Evolutionary conservation across 2,888 invertebrate species (phyloP), one percentile per base, ranked within the genome.

Genomic region (Amiota minor): DNA sequence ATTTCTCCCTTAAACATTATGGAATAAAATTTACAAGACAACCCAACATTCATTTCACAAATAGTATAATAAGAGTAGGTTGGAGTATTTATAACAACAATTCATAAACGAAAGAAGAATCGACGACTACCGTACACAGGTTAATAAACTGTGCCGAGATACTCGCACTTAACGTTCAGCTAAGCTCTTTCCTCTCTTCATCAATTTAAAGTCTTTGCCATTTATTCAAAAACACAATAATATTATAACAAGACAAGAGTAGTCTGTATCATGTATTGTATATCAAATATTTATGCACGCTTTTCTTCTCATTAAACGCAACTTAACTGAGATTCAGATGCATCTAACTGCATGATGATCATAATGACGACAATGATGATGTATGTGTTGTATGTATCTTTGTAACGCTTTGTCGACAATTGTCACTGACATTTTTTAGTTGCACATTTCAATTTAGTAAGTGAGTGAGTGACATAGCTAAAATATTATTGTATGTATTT

Each of bases 371-470:
- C 6, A 8, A 35, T 35, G 35, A 35, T 35, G 35, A 53, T n/a
- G 50, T n/a, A 14, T 50, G 53, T 12, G 10, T 45, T 50, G 53
- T 12, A 53, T 45, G 12, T 62, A 23, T 62, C 62, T n/a, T 23
- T 61, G 12, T 12, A 18, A 18, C 61, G 20, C 62, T 12, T 23
- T n/a, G 35, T 23, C 62, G 83, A 82, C 85, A 86, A 86, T 86
- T 86, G 84, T 72, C 78, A 78, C 81, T 87, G 87, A 87, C 87
- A 86, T 85, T 82, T 84, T 77, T 76, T 84, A 86, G 85, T 86
- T 87, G 87, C 87, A 87, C 87, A 86, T 87, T 87, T 87, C 87
- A 88, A 87, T 87, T 87, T 81, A 86, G 76, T 35, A 35, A 35
- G 35, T 35, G 35, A 35, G 35, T 35, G 35, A 35, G 35, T 75